Evolutionary conservation across 2,888 invertebrate genomes (phyloP).

Genomic region (Augochlorella aurata): DNA sequence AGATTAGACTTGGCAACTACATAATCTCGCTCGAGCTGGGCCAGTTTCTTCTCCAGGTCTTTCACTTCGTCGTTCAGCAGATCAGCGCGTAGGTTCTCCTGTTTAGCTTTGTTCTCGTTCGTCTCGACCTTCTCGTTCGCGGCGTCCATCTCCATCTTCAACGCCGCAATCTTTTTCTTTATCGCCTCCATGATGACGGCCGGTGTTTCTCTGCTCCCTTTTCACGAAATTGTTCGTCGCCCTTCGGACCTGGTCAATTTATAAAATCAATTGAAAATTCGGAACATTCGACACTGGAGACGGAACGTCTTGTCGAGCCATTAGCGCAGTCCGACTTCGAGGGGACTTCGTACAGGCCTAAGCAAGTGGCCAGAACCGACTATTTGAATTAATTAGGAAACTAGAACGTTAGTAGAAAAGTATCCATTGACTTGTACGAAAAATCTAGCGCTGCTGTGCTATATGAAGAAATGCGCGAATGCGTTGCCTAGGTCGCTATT

Average conservation of each 20-base stretch:
- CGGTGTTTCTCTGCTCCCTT: slow-evolving; percentile 29
- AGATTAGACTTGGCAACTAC: slow-evolving; percentile 93
- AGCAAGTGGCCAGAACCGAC: background rate
- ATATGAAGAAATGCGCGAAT: no score
- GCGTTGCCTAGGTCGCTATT: background rate
- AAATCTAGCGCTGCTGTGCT: no score
- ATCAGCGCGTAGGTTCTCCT: slow-evolving; percentile 81
- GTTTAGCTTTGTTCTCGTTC: slow-evolving; percentile 85
- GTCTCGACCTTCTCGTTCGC: slow-evolving; percentile 87
- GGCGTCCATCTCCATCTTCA: slow-evolving; percentile 89
- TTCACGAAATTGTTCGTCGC: slow-evolving; percentile 34
- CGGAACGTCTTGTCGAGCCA: background rate
- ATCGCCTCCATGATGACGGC: slow-evolving; percentile 86
- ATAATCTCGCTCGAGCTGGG: slow-evolving; percentile 96
- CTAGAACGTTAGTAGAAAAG: background rate
- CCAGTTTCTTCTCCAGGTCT: slow-evolving; percentile 96
- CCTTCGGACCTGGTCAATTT: slow-evolving; percentile 15
- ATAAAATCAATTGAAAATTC: background rate
- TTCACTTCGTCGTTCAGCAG: slow-evolving; percentile 94
- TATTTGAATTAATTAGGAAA: background rate
- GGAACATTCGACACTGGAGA: background rate
- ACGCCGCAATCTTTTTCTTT: slow-evolving; percentile 89
- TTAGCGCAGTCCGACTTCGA: background rate
- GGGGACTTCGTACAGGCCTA: background rate
- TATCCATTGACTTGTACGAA: background rate